These are phyloP conservation scores for Silurus aristotelis DNA, from an alignment of 2,797 vertebrate species.

Conservation along the genomic window DNA sequence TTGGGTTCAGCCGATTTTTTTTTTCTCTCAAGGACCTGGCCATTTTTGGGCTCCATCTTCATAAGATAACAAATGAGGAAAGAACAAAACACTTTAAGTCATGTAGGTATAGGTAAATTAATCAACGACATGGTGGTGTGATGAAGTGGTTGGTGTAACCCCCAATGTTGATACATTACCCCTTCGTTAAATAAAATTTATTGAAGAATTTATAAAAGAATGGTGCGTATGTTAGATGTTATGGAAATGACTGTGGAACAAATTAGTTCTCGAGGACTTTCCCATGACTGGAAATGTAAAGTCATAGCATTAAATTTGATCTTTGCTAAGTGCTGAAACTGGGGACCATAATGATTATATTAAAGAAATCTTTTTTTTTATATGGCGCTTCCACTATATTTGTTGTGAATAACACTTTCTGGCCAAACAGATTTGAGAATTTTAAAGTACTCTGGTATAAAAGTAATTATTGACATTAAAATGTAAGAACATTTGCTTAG, in stretches of 20 bases:
- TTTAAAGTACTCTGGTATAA: not conserved
- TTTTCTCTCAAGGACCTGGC: too few species aligned
- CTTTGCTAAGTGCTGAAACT: not conserved
- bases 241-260: not conserved
- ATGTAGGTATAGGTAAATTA: not conserved
- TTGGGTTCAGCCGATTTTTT: too few species aligned
- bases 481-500: not conserved
- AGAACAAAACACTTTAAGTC: not conserved
- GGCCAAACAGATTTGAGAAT: conserved; percentile 4
- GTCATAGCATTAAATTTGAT: not conserved
- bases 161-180: too few species aligned
- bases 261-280: not conserved
- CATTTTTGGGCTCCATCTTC: not conserved
- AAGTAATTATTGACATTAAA: not conserved
- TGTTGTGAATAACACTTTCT: not conserved
- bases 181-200: too few species aligned
- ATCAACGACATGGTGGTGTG: not conserved
- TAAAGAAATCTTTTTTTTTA: not conserved
- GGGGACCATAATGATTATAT: not conserved
- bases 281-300: not conserved
- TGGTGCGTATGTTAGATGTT: not conserved
- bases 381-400: not conserved
- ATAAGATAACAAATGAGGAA: not conserved
- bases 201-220: not conserved
- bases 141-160: not conserved